Conservation (phyloP, 2,888 invertebrate genomes). For the Scelioninae gen. 2 region DNA sequence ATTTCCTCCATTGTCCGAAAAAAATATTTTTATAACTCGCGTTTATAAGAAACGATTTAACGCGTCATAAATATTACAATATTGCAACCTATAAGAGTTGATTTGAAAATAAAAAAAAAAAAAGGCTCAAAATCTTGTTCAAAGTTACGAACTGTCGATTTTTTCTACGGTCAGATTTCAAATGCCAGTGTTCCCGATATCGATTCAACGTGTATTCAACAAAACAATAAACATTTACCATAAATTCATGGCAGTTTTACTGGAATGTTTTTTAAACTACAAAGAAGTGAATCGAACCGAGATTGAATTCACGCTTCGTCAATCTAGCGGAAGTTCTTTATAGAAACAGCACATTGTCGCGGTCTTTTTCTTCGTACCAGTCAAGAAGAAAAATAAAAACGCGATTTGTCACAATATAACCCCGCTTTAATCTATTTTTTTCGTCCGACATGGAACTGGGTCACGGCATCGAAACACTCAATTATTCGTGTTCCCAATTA, state of each 20-base stretch:
- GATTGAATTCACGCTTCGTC: slow-evolving; percentile 44
- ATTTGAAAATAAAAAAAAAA: no score
- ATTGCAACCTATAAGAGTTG: no score
- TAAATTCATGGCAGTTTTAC: slow-evolving; percentile 11
- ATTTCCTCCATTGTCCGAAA: no score
- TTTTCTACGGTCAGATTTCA: no score
- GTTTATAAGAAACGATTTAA: no score
- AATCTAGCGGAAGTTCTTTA: slow-evolving; percentile 55
- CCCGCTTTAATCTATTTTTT: slow-evolving; percentile 16
- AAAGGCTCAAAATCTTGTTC: no score
- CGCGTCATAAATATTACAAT: no score
- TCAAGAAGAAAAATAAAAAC: slow-evolving; percentile 35
- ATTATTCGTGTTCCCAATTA: no score
- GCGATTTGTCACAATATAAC: slow-evolving; percentile 44
- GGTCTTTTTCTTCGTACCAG: slow-evolving; percentile 11
- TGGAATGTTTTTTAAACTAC: slow-evolving; percentile 13
- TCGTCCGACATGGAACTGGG: slow-evolving; percentile 13
- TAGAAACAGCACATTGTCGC: slow-evolving; percentile 42
- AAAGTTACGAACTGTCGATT: no score
- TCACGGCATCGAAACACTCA: slow-evolving; percentile 13
- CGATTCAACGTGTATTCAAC: no score
- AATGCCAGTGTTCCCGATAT: no score
- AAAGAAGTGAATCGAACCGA: slow-evolving; percentile 29
- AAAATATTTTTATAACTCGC: no score
- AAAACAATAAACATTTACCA: slow-evolving; percentile 18